These are phyloP conservation scores for Turritopsis dohrnii DNA, from an alignment of 30 jellyfish, hydroid and myxozoan species.

Conservation along the genomic window DNA sequence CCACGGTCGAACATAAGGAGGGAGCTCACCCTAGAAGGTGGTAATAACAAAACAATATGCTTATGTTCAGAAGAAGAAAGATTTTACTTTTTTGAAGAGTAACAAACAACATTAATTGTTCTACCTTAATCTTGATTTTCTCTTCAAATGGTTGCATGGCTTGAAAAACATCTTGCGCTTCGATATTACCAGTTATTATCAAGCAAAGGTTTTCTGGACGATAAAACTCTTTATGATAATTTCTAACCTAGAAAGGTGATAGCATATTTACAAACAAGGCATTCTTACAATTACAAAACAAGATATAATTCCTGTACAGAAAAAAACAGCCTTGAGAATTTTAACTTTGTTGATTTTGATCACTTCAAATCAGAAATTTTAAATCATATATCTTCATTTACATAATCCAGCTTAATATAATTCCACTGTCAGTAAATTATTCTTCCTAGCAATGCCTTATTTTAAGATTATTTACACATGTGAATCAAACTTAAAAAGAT, in stretches of 20 bases:
- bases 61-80: background rate
- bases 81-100: no score
- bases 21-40: constrained; percentile 52
- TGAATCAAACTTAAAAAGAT: no score
- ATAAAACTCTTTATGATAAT: constrained; percentile 65
- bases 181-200: constrained; percentile 78
- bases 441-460: no score
- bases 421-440: no score
- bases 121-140: constrained; percentile 66
- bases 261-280: background rate
- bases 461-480: no score
- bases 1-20: constrained; percentile 82
- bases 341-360: no score
- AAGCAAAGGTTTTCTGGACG: constrained; percentile 90
- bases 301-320: background rate
- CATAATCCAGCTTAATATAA: no score
- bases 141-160: constrained; percentile 65
- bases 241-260: constrained; percentile 53
- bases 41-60: background rate
- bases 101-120: no score
- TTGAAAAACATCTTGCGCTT: constrained; percentile 58
- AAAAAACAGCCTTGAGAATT: no score
- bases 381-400: no score
- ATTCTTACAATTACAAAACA: constrained; percentile 34
- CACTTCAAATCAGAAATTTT: no score